Evolutionary conservation across 2,797 vertebrate genomes (phyloP), one percentile per base, ranked within the genome.

Genomic region (Masticophis lateralis): DNA sequence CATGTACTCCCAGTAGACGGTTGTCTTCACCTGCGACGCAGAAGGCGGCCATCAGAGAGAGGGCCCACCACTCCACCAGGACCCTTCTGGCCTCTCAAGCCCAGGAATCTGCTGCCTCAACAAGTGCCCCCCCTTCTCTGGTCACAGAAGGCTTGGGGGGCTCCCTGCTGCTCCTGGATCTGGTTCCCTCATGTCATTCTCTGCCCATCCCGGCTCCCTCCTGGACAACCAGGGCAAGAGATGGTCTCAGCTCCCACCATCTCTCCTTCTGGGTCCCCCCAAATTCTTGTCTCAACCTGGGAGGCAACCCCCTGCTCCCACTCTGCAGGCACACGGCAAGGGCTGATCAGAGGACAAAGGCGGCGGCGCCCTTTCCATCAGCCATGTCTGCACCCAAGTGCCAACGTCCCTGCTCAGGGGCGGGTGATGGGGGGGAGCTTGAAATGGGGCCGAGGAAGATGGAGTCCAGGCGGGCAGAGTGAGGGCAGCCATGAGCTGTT

Each of bases 1-100:
- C 97, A 99, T 97, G 94, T 99, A 99, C n/a, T 98, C 97, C 98
- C 98, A 99, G 97, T 99, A 99, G 92, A 99, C 98, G 0, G 98
- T 94, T 3, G 98, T 96, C 96, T 99, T 98, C 91, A 99, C 99
- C 99, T 99, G n/a, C 0, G 9, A 4, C 18, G 1, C 53, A 69
- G 0, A 89, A 1, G 13, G 5, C 0, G 20, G 37, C 37, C 37
- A 5, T 79, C 53, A 94, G 32, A 53, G 1, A 89, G 47, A 0
- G 57, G 0, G 32, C 0, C 47, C 5, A 0, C 0, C 0, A 16
- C 56, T 25, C 20, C 87, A 20, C 14, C 14, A 18, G n/a, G 66
- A 6, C 32, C 12, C 57, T 43, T 37, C 20, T 3, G 13, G 27
- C 2, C 51, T 51, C 86, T 14, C 86, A n/a, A 43, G 74, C 74